Evolutionary conservation across 2,113 vertebrate genomes (phyloP).

Genomic region (Macroglossus sobrinus): DNA sequence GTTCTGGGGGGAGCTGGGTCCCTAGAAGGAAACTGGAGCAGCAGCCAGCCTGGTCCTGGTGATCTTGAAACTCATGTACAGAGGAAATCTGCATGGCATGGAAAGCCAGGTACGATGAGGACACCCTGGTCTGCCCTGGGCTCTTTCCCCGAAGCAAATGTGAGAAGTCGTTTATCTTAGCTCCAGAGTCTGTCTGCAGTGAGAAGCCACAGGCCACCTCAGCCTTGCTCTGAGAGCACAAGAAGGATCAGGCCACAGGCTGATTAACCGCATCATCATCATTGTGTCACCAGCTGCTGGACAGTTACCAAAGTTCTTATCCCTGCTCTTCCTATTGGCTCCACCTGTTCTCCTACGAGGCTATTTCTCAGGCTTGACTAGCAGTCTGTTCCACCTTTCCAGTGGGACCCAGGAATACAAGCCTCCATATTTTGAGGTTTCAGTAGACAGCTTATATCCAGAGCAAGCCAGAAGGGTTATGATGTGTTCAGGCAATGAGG

Average conservation of each 20-base stretch:
- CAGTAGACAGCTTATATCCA: background rate
- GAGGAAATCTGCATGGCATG: background rate
- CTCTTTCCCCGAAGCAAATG: background rate
- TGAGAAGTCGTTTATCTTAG: background rate
- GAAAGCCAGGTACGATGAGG: rapidly evolving
- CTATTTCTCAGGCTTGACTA: background rate
- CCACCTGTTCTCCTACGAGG: background rate
- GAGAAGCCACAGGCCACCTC: background rate
- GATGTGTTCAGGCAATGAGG: background rate
- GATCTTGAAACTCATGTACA: background rate
- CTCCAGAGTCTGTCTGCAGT: background rate
- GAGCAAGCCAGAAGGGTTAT: background rate
- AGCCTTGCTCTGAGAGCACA: background rate
- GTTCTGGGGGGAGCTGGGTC: background rate
- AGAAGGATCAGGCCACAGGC: background rate
- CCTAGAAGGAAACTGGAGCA: background rate
- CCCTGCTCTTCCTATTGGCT: background rate
- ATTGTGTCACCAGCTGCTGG: background rate
- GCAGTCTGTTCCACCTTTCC: background rate
- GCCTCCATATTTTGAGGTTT: background rate
- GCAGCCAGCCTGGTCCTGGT: background rate
- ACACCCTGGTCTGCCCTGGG: background rate
- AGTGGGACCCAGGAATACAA: background rate
- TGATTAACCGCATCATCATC: background rate
- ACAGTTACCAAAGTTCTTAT: rapidly evolving